Evolutionary conservation across 1,140 invertebrate species (phyloP), one percentile per base, ranked within the genome.

Genomic region (Drosophila teissieri): DNA sequence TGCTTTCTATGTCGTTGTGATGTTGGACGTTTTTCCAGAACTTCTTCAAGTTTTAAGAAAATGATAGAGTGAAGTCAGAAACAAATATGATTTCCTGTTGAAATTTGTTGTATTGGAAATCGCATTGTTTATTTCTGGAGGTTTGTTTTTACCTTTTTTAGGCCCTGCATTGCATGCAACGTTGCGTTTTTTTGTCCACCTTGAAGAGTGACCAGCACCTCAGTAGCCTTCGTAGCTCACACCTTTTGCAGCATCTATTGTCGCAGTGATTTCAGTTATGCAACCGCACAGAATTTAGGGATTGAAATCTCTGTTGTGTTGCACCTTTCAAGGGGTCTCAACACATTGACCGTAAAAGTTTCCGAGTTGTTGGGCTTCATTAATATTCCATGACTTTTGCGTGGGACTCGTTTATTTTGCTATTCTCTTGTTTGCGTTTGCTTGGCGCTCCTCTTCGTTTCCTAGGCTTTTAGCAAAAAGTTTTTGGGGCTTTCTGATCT

Each of bases 301-400:
- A 10, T 8, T 39, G 51, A 22, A 68, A 67, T 55, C 42, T 48
- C 17, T 14, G 60, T 55, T 69, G 48, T 22, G 65, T 67, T 70
- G 57, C 69, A 51, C 63, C 70, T 76, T 67, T 45, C 64, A 39
- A 63, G 53, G 57, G 49, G 54, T 61, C 58, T 65, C 67, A 54
- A 65, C 74, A 72, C 76, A 54, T 76, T 56, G 68, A 69, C 64
- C 60, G 17, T 52, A 78, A 67, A 56, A 61, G 48, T 49, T 22
- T 37, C 14, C 55, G 36, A 62, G 54, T 37, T 54, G 40, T 40
- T 37, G 46, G 63, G 37, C 45, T 76, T 82, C 73, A 82, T 81
- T 81, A 82, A 81, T 81, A 81, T 81, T 81, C 79, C 57, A 78
- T 81, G 79, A 82, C 79, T 81, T 73, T 78, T 82, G 79, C 79